Base-by-base conservation (phyloP, 1,140 invertebrate species). In the Trichonephila inaurata region DNA sequence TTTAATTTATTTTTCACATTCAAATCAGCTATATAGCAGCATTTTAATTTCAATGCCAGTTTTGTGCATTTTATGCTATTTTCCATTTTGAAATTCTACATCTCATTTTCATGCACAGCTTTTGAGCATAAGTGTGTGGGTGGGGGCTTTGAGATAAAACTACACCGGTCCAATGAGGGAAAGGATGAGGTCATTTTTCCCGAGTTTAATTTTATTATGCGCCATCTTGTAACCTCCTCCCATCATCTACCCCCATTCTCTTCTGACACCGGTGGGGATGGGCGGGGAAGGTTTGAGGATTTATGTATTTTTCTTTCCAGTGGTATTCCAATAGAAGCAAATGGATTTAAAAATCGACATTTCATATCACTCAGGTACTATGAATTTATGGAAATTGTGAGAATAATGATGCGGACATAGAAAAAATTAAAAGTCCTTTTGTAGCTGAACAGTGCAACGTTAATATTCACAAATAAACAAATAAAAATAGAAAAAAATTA, bases 141-240 rank as follows among this genome's bases (percentile, higher is more conserved):
- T 64, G 86, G 60, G 61, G 61, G 86, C 28, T 77, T 21, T 85
- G 83, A 61, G 60, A 24, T 85, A 85, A 85, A 85, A 85, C 40
- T 64, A 24, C 24, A 10, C 33, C 61, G 62, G 40, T 58, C 86
- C 86, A 88, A 88, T 88, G 86, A 58, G 60, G 12, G 86, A 88
- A 64, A 88, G 86, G 86, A 88, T 64, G 86, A 64, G 86, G 61
- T 88, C 86, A 88, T 88, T 88, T 88, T 88, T 64, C 86, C 86
- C 61, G 86, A 64, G 12, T 88, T 88, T 88, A 88, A 88, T 88
- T 88, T 88, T 64, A 64, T 88, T 88, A 88, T 88, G 86, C 86
- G 60, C 61, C 58, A 28, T 64, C 24, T 88, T 40, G 60, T 16
- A 62, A 33, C 86, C 61, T 44, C 86, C 62, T 16, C 86, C 58